Evolutionary conservation across 2,888 invertebrate species (phyloP), one percentile per base, ranked within the genome.

Genomic region (Icerya purchasi): DNA sequence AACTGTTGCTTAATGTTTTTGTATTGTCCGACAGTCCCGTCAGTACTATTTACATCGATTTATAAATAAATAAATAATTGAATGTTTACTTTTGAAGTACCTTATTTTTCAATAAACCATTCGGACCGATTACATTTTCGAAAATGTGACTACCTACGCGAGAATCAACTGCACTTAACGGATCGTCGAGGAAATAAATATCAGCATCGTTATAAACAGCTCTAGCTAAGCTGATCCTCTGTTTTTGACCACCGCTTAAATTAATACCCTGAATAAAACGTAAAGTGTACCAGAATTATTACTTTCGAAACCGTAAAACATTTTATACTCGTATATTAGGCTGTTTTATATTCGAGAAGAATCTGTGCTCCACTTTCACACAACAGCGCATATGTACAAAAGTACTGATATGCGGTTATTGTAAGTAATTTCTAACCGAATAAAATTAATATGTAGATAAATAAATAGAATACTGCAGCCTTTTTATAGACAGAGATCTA

Each of bases 171-270:
- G 81, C 80, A 65, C 77, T 76, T 3, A 88, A 75, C 1, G 97
- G 96, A 77, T 98, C 97, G 70, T 98, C 97, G 67, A 98, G 75
- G 68, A 92, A 82, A 72, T 92, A 94, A 63, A 92, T 77, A 68
- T 93, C 92, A 0, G 86, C 80, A 71, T 90, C 81, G 67, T 79
- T 81, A 72, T 93, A 94, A 1, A 92, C 90, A 1, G 93, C 91
- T 65, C 94, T 78, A 0, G 94, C 93, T 63, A 94, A 74, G 60
- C 89, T 89, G 49, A 94, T 88, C 65, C 93, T 77, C 72, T 86
- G 92, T 72, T 87, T 93, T 70, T 88, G 93, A 2, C 93, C 93
- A 20, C 93, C 93, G 18, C 86, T 86, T 64, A 89, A 72, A 69
- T 85, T 86, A 62, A 86, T 84, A 71, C 88, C 89, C 78, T 71